These are phyloP conservation scores for Drosophila mercatorum DNA, from an alignment of 2,888 invertebrate species.

Conservation along the genomic window DNA sequence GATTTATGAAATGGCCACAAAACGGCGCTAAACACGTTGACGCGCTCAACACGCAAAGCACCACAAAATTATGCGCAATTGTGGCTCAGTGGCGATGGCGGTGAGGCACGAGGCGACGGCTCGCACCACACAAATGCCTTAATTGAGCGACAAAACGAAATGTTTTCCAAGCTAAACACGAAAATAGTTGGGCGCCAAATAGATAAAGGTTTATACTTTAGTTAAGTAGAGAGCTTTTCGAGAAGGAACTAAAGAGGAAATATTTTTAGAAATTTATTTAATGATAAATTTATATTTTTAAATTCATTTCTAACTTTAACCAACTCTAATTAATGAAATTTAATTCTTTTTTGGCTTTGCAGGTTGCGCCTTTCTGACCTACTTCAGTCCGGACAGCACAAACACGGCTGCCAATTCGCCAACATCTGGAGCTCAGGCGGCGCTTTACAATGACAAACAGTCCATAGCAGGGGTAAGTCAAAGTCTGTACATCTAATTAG, in stretches of 20 bases:
- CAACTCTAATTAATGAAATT: background rate
- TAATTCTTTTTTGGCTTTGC: constrained; percentile 60
- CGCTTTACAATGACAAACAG: constrained; percentile 96
- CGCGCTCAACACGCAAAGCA: constrained; percentile 73
- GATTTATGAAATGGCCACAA: constrained; percentile 74
- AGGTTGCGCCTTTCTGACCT: constrained; percentile 99
- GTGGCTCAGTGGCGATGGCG: background rate
- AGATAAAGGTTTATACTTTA: background rate
- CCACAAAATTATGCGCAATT: constrained; percentile 45
- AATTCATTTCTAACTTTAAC: background rate
- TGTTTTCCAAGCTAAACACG: constrained; percentile 36
- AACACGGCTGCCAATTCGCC: constrained; percentile 84
- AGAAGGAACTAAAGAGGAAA: background rate
- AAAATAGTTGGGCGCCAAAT: constrained; percentile 16
- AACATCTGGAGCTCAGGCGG: constrained; percentile 87
- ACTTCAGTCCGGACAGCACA: constrained; percentile 98
- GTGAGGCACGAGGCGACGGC: constrained; percentile 2
- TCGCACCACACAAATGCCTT: constrained; percentile 29
- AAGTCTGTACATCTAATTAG: constrained; percentile 30
- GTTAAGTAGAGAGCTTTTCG: too few species aligned
- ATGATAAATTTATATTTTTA: background rate
- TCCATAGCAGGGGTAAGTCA: constrained; percentile 99
- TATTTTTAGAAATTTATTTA: background rate
- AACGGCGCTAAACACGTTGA: constrained; percentile 75
- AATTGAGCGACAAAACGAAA: constrained; percentile 59